Evolutionary conservation across 2,113 vertebrate genomes (phyloP), one percentile per base, ranked within the genome.

Genomic region (Oxygymnocypris stewartii): DNA sequence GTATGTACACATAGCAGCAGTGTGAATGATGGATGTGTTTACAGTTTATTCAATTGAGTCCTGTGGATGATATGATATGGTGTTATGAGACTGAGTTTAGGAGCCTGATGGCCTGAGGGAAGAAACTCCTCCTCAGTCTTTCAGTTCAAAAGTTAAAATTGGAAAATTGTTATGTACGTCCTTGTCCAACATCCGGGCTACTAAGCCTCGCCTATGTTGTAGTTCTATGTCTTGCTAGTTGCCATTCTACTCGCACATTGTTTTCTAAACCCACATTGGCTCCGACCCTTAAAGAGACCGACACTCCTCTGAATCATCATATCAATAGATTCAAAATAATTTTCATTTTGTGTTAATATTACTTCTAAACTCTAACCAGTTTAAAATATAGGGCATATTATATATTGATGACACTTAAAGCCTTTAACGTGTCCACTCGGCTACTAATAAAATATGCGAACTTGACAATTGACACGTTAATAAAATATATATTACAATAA

Each of bases 281-380:
- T 67, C 14, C 2, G 13, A 47, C 40, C 14, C 79, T 81, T 65
- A 81, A 81, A 82, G 59, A 78, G 7, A 78, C 76, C 2, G n/a
- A 20, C 37, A 47, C 40, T 79, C 28, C 13, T 61, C 31, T 40
- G 35, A 54, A 59, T 79, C 25, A 49, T 18, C 18, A 40, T 57
- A 78, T 20, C 4, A 42, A 20, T 6, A 11, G 0, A 76, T 28
- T 9, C 4, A 76, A 47, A 47, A 7, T 1, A 42, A 4, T 40
- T 74, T 71, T 5, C 3, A 35, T 9, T 1, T 0, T 11, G 0
- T 71, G 35, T 73, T 20, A 40, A 9, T 42, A 3, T 20, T 3
- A 37, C 23, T 37, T 79, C 16, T 2, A 54, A 78, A 18, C 16
- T 54, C 9, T 40, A 16, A 71, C 20, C 49, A 35, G 28, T 78